phyloP scores from a whole-genome alignment of 2,888 invertebrate genomes.

The Mesoligia furuncula region DNA sequence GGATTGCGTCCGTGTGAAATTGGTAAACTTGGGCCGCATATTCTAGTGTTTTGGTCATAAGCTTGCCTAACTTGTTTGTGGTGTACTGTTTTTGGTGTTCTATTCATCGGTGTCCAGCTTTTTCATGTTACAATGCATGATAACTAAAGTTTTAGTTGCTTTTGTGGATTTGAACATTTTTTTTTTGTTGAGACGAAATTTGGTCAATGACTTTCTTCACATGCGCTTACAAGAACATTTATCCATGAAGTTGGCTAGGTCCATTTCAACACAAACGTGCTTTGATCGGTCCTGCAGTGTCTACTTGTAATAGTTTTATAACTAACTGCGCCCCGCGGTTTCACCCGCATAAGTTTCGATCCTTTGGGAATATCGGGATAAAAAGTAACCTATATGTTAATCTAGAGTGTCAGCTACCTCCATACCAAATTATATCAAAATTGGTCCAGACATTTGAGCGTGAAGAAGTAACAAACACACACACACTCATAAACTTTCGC shows the following conservation, averaged over 20 bases:
- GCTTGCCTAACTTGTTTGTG: conserved; percentile 38
- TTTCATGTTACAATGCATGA: conserved; percentile 13
- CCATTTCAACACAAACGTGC: neutral
- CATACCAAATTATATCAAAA: too few relatives aligned
- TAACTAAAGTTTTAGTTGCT: conserved; percentile 1
- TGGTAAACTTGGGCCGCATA: conserved; percentile 59
- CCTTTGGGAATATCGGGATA: too few relatives aligned
- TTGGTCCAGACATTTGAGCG: too few relatives aligned
- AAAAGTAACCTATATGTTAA: too few relatives aligned
- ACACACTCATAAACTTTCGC: too few relatives aligned
- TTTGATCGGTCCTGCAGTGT: neutral
- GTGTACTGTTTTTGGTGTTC: conserved; percentile 33
- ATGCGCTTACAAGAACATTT: neutral
- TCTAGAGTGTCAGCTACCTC: too few relatives aligned
- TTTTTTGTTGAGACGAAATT: neutral
- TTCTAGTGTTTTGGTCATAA: conserved; percentile 47
- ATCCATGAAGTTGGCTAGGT: neutral
- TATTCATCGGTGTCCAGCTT: conserved; percentile 5
- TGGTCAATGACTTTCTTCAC: neutral
- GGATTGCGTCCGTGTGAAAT: conserved; percentile 59
- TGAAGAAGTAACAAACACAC: too few relatives aligned
- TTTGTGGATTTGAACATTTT: neutral
- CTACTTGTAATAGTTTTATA: neutral
- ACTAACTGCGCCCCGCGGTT: neutral
- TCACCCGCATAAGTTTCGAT: too few relatives aligned